Evolutionary conservation across 2,797 vertebrate species (phyloP).

Genomic region (Mico argentatus): DNA sequence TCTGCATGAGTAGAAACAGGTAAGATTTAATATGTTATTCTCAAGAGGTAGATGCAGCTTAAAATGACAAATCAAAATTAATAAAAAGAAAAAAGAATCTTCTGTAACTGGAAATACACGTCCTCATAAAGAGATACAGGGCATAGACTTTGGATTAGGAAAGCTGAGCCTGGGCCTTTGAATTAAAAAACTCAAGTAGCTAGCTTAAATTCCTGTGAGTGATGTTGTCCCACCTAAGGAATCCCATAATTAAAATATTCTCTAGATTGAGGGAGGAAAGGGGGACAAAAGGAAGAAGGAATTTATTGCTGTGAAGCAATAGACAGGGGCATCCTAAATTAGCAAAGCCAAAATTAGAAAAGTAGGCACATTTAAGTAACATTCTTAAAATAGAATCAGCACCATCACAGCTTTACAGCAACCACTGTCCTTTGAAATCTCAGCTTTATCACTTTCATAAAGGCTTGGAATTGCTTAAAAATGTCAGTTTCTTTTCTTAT

Average conservation of each 20-base stretch:
- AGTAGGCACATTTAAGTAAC: background rate
- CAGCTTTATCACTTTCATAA: slow-evolving; percentile 62
- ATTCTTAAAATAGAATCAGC: slow-evolving; percentile 8
- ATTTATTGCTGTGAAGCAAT: background rate
- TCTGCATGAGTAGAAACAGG: background rate
- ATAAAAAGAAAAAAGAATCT: background rate
- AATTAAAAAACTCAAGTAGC: background rate
- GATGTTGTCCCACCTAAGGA: background rate
- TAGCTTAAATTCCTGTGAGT: background rate
- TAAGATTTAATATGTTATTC: background rate
- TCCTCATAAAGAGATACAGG: background rate
- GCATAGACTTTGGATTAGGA: background rate
- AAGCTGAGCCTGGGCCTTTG: background rate
- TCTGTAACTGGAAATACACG: background rate
- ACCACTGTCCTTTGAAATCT: slow-evolving; percentile 24
- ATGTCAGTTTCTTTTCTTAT: background rate
- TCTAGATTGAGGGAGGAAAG: background rate
- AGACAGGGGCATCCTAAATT: background rate
- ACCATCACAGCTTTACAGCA: slow-evolving; percentile 27
- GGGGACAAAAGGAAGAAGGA: background rate
- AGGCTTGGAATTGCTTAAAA: slow-evolving; percentile 70
- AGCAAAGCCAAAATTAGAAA: slow-evolving; percentile 47
- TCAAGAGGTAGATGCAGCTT: background rate
- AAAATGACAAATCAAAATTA: background rate
- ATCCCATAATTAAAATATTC: background rate